A percentile compares a stretch with the other conserved stretches of the same genome.
Evolutionary conservation across 2,797 vertebrate species (phyloP).

Genomic region (Manis javanica): DNA sequence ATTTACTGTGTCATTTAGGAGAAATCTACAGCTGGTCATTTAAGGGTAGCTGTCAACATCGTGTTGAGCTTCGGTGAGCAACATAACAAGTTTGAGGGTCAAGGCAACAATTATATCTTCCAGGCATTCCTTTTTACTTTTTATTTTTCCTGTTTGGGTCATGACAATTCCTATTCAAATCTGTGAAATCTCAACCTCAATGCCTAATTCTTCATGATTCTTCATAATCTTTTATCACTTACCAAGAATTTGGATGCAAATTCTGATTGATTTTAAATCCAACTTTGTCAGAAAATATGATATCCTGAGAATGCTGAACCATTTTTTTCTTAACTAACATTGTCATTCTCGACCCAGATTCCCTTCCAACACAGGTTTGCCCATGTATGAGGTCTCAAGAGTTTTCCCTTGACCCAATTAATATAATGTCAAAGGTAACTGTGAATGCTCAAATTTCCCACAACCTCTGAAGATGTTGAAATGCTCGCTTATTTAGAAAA

Average conservation of each 20-base stretch:
- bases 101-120: background rate
- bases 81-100: background rate
- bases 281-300: constrained; percentile 38
- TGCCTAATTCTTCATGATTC: background rate
- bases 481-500: constrained; percentile 25
- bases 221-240: background rate
- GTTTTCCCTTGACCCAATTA: background rate
- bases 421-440: background rate
- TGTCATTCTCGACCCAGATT: constrained; percentile 41
- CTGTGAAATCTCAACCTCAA: background rate
- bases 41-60: constrained; percentile 30
- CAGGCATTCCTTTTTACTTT: background rate
- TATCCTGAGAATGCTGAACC: background rate
- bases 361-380: constrained; percentile 1
- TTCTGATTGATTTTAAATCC: constrained; percentile 3
- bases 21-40: background rate
- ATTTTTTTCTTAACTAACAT: background rate
- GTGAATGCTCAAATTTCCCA: background rate
- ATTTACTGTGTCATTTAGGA: background rate
- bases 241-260: constrained; percentile 10
- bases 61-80: background rate
- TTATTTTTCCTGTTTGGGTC: background rate
- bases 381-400: background rate
- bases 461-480: background rate
- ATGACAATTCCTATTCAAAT: background rate